Evolutionary conservation across 2,888 invertebrate genomes (phyloP).

Genomic region (Phrixothrix hirtus): DNA sequence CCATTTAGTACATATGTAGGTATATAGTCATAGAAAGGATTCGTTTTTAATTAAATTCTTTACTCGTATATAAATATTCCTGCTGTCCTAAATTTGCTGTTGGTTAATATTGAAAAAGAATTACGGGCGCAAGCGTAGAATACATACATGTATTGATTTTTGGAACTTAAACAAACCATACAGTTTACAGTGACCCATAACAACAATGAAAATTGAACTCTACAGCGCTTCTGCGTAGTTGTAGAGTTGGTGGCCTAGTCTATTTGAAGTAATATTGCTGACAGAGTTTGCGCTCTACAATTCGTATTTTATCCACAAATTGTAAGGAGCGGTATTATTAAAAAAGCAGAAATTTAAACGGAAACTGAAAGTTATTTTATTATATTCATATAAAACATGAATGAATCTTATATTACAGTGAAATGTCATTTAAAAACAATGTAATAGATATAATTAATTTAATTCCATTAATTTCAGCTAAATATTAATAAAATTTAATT

Average conservation of each 20-base stretch:
- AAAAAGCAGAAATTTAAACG: too few species aligned
- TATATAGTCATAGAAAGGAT: too few species aligned
- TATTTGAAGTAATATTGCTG: constrained; percentile 28
- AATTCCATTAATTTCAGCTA: too few species aligned
- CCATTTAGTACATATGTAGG: too few species aligned
- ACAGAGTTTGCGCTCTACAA: constrained; percentile 18
- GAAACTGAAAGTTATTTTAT: too few species aligned
- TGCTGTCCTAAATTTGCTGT: neutral
- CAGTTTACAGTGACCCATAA: constrained; percentile 29
- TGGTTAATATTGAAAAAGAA: neutral
- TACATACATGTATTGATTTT: constrained; percentile 17
- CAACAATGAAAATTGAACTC: constrained; percentile 18
- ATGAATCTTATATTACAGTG: too few species aligned
- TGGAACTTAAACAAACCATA: constrained; percentile 12
- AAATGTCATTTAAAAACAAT: too few species aligned
- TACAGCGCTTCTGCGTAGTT: constrained; percentile 24
- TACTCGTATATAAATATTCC: too few species aligned
- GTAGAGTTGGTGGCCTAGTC: constrained; percentile 28
- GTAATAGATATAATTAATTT: too few species aligned
- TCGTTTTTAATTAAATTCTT: too few species aligned
- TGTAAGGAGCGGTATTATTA: constrained; percentile 12
- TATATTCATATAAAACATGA: too few species aligned
- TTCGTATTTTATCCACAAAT: constrained; percentile 1
- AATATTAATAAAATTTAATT: too few species aligned
- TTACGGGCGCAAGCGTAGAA: constrained; percentile 12